Evolutionary conservation across 1,140 invertebrate species (phyloP), one percentile per base, ranked within the genome.

Genomic region (Agrypnia vestita): DNA sequence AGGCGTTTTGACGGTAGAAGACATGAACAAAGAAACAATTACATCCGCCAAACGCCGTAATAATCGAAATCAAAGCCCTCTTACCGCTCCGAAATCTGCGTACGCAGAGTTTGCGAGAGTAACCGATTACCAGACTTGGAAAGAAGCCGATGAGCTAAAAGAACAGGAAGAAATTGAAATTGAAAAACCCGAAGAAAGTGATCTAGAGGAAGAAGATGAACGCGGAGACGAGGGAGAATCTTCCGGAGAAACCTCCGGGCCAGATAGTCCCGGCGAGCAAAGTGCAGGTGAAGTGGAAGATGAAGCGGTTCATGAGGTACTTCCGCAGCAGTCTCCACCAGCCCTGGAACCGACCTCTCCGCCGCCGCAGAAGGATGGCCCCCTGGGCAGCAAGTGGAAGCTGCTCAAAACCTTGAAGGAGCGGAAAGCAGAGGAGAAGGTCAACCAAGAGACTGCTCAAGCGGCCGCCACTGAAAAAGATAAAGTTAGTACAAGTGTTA

Each of bases 391-490:
- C 84, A 97, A 96, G 87, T 97, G 96, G 96, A 96, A 97, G 86
- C 88, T 97, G 17, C 86, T 97, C 11, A 97, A 97, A 87, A 95
- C 96, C 7, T 85, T 97, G 43, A 97, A 97, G 86, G 96, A 97
- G 85, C 90, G 94, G 76, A 97, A 97, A 89, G 95, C 95, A 10
- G 96, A 96, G 87, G 95, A 96, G 83, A 95, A 94, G 86, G 92
- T 89, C 81, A 90, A 89, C 84, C 88, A 89, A 59, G 91, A 92
- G 49, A 90, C 92, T 78, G 93, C 93, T 81, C 91, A 92, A 81
- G 92, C 92, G 43, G 90, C 92, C 55, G 90, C 91, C 12, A 90
- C 91, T n/a, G 93, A 93, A 79, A 92, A 92, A 82, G 91, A 92
- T 81, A 93, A 93, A 91, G 92, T 93, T 86, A 92, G 91, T 88